phyloP scores from a whole-genome alignment of 1,140 invertebrate genomes.

The Scaptodrosophila lebanonensis region DNA sequence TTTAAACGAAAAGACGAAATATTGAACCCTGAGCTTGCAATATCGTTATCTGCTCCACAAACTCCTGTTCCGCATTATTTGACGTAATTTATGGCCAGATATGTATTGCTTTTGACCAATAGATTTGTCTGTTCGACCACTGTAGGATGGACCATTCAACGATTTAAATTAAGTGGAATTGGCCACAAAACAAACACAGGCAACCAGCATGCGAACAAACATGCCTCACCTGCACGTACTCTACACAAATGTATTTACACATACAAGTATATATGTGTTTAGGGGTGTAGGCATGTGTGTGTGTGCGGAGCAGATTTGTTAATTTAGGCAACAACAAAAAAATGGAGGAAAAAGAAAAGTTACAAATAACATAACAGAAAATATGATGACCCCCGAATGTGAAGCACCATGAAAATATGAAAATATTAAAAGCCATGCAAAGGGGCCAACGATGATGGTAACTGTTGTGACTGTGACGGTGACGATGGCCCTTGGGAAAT shows the following conservation, averaged over 20 bases:
- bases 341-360: too few relatives aligned
- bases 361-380: constrained; percentile 45
- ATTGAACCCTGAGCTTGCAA: too few relatives aligned
- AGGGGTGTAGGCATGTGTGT: not conserved
- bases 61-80: too few relatives aligned
- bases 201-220: constrained; percentile 23
- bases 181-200: constrained; percentile 64
- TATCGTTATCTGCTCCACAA: too few relatives aligned
- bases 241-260: too few relatives aligned
- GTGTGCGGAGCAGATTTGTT: constrained; percentile 46
- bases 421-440: constrained; percentile 63
- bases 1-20: too few relatives aligned
- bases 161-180: constrained; percentile 52
- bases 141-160: constrained; percentile 36
- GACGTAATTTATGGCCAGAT: too few relatives aligned
- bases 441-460: constrained; percentile 28
- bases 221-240: constrained; percentile 17
- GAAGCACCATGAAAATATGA: constrained; percentile 65
- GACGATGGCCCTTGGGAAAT: constrained; percentile 49
- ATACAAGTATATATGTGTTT: not conserved
- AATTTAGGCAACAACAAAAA: constrained; percentile 69
- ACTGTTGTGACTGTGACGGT: constrained; percentile 31
- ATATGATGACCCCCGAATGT: constrained; percentile 56
- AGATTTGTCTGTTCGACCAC: too few relatives aligned
- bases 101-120: too few relatives aligned